Conservation (phyloP, 2,113 vertebrate species). For the Calonectris borealis region DNA sequence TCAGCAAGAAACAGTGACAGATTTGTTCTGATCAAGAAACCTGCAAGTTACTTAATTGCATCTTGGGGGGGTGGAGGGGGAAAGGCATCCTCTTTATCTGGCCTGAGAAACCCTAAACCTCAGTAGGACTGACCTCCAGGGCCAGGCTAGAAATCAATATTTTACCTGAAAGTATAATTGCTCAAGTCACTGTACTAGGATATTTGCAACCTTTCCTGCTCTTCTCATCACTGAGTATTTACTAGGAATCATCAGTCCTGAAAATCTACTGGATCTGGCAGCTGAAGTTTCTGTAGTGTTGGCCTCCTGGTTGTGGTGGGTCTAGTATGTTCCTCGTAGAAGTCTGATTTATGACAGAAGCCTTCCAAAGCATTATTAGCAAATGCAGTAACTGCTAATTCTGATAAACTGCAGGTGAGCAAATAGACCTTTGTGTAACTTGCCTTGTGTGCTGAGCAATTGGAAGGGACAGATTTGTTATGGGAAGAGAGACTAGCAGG, state of each 20-base stretch:
- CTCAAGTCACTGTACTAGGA: background rate
- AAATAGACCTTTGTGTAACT: conserved; percentile 4
- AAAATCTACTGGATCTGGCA: background rate
- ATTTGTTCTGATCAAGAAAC: background rate
- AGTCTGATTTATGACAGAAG: background rate
- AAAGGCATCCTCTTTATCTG: background rate
- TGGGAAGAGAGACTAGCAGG: background rate
- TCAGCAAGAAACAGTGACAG: background rate
- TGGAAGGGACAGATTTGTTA: background rate
- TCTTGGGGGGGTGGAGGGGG: background rate
- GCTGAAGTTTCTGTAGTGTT: background rate
- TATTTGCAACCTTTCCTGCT: background rate
- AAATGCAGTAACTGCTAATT: background rate
- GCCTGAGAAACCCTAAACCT: background rate
- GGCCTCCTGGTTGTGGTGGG: background rate
- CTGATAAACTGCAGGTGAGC: background rate
- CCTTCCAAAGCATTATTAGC: background rate
- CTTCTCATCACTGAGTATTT: background rate
- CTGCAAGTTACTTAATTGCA: background rate
- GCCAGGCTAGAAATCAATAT: background rate
- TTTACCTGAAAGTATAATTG: background rate
- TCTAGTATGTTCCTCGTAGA: background rate
- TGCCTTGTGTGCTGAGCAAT: background rate
- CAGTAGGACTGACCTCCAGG: background rate
- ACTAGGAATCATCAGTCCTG: background rate